These are phyloP conservation scores for Antheraea mylitta DNA, from an alignment of 1,140 invertebrate genomes.

Conservation along the genomic window DNA sequence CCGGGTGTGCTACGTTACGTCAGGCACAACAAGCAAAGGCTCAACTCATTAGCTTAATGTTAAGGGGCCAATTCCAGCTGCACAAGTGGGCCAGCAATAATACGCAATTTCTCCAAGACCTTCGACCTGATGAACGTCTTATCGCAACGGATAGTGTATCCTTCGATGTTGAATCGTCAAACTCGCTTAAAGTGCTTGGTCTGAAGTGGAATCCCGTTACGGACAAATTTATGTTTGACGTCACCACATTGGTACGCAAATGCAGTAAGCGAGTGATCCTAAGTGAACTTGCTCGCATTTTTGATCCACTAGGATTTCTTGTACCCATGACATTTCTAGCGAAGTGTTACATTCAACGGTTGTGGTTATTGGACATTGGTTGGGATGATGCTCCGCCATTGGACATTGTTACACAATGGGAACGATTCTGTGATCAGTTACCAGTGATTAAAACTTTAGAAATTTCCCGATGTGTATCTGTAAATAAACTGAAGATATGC, in stretches of 20 bases:
- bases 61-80: background rate
- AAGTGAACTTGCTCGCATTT: slow-evolving; percentile 11
- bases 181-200: background rate
- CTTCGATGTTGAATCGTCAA: background rate
- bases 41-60: background rate
- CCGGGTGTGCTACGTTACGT: background rate
- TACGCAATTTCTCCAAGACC: background rate
- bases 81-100: background rate
- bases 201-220: background rate
- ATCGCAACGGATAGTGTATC: background rate
- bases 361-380: slow-evolving; percentile 15
- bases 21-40: background rate
- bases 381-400: slow-evolving; percentile 22
- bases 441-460: background rate
- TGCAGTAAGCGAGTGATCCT: background rate
- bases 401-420: slow-evolving; percentile 7
- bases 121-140: background rate
- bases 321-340: slow-evolving; percentile 19
- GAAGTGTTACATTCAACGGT: slow-evolving; percentile 22
- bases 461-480: background rate
- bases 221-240: background rate
- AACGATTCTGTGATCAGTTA: background rate
- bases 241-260: background rate
- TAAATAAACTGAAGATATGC: background rate
- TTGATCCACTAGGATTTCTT: slow-evolving; percentile 25